A percentile compares a stretch with the other conserved stretches of the same genome.
Conservation (phyloP, 2,113 vertebrate genomes). For the Petaurus breviceps region DNA sequence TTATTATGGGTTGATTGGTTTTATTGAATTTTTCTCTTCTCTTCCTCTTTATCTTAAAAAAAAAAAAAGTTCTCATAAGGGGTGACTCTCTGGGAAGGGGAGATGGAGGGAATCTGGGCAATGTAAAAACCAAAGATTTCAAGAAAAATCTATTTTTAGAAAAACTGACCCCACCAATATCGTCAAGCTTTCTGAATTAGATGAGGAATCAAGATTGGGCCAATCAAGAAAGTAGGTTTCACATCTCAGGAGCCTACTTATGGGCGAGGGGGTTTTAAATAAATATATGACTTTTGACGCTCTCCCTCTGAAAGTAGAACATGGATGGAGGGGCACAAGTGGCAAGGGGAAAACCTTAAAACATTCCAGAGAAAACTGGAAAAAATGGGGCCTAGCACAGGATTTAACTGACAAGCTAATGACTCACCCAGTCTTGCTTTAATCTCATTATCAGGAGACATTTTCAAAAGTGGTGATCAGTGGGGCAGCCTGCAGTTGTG, state of each 20-base stretch:
- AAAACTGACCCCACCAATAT: neutral
- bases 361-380: neutral
- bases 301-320: neutral
- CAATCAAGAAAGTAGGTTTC: no score
- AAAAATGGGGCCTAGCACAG: neutral
- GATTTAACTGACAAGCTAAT: conserved; percentile 63
- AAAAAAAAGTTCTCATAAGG: neutral
- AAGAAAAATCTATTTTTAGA: neutral
- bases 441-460: conserved; percentile 66
- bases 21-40: neutral
- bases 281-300: conserved; percentile 2
- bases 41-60: neutral
- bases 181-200: conserved; percentile 1
- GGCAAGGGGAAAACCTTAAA: conserved; percentile 41
- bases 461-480: conserved; percentile 55
- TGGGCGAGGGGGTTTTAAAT: neutral
- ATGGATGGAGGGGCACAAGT: neutral
- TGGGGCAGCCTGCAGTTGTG: conserved; percentile 57
- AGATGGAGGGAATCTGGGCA: neutral
- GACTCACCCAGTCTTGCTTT: conserved; percentile 73
- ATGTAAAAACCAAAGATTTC: neutral
- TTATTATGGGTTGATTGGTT: neutral
- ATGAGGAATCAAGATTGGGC: neutral
- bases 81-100: neutral
- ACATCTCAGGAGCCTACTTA: neutral